These are phyloP conservation scores for Drosophila melanocephala DNA, from an alignment of 2,888 invertebrate species.

Conservation along the genomic window DNA sequence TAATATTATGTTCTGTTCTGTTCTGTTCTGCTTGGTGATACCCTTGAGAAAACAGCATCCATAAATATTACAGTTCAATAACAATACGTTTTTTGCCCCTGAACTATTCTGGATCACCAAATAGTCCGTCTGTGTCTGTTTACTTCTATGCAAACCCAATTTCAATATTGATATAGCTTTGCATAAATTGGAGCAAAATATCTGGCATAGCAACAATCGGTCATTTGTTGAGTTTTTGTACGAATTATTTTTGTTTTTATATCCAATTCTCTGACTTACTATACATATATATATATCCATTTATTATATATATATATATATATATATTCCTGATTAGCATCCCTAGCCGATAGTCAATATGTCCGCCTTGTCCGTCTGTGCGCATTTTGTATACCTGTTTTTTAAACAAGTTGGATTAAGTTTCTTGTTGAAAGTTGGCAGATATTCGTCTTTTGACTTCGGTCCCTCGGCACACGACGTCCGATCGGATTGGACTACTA, in stretches of 20 bases:
- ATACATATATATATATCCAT: not conserved
- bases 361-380: not conserved
- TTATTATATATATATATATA: no score
- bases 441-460: no score
- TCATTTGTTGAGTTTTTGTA: not conserved
- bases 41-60: not conserved
- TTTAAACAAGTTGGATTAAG: not conserved
- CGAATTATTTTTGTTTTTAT: not conserved
- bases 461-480: no score
- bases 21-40: not conserved
- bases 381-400: not conserved
- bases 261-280: not conserved
- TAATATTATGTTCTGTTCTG: not conserved
- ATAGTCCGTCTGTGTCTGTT: not conserved
- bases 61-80: not conserved
- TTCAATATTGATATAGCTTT: not conserved
- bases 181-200: not conserved
- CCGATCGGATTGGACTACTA: no score
- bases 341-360: not conserved
- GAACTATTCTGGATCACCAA: not conserved
- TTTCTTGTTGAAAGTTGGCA: not conserved
- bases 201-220: not conserved
- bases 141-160: not conserved
- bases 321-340: not conserved
- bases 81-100: not conserved